Percentiles rank a stretch among this genome's conserved stretches.
Evolutionary conservation across 2,888 invertebrate species (phyloP).

Genomic region (Operophtera brumata): DNA sequence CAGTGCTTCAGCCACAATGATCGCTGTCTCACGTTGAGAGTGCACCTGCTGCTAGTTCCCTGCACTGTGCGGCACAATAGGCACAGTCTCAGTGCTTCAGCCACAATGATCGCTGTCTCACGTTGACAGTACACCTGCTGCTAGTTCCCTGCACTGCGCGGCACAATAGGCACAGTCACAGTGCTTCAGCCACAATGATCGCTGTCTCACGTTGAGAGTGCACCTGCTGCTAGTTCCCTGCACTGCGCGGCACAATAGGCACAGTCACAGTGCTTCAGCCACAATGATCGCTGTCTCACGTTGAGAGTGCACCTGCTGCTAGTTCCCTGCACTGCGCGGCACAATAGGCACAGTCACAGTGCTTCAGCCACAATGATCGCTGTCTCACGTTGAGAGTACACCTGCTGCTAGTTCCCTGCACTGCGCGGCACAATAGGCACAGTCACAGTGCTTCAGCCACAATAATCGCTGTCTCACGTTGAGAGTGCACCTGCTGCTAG

Average conservation of each 20-base stretch:
- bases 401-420: neutral
- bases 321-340: neutral
- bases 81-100: neutral
- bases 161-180: neutral
- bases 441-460: neutral
- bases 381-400: neutral
- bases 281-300: neutral
- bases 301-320: neutral
- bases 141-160: neutral
- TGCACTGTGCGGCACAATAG: neutral
- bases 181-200: neutral
- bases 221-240: neutral
- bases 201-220: neutral
- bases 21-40: neutral
- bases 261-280: neutral
- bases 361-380: neutral
- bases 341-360: neutral
- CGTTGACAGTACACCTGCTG: neutral
- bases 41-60: neutral
- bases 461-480: neutral
- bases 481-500: neutral
- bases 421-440: neutral
- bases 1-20: neutral
- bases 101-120: neutral
- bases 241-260: neutral